Percentiles rank a stretch among this genome's conserved stretches.
Evolutionary conservation across 1,140 invertebrate genomes (phyloP).

Genomic region (Physella acuta): DNA sequence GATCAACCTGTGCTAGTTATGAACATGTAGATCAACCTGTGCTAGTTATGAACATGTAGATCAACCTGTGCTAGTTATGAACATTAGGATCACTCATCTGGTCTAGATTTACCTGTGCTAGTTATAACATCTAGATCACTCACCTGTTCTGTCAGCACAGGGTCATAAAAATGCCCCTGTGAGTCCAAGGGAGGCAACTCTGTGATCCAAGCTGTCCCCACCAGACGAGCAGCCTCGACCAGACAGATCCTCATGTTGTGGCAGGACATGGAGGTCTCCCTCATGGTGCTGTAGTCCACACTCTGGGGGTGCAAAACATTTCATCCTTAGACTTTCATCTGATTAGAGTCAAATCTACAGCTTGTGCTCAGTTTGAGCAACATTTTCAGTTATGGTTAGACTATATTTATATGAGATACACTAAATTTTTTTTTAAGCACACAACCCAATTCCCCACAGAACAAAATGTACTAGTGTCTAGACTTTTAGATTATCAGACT

Average conservation of each 20-base stretch:
- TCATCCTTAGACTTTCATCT: not conserved
- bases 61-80: too few species aligned
- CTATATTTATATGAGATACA: not conserved
- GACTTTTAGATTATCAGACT: too few species aligned
- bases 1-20: too few species aligned
- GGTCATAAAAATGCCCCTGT: constrained; percentile 33
- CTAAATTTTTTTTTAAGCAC: not conserved
- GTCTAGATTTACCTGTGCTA: too few species aligned
- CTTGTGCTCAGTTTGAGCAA: not conserved
- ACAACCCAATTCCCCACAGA: not conserved
- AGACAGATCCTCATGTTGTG: constrained; percentile 43
- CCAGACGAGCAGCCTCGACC: constrained; percentile 37
- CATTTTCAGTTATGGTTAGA: not conserved
- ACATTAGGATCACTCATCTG: too few species aligned
- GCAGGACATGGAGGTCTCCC: constrained; percentile 37
- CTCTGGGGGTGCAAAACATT: constrained; percentile 30
- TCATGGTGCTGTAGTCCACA: constrained; percentile 47
- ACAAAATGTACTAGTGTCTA: too few species aligned
- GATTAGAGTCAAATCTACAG: too few species aligned
- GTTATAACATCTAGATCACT: too few species aligned
- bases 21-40: too few species aligned
- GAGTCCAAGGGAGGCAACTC: constrained; percentile 37
- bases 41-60: too few species aligned
- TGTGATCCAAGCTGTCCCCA: constrained; percentile 44
- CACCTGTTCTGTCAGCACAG: constrained; percentile 31